These are phyloP conservation scores for Limosa lapponica DNA, from an alignment of 2,797 vertebrate species.

Conservation along the genomic window DNA sequence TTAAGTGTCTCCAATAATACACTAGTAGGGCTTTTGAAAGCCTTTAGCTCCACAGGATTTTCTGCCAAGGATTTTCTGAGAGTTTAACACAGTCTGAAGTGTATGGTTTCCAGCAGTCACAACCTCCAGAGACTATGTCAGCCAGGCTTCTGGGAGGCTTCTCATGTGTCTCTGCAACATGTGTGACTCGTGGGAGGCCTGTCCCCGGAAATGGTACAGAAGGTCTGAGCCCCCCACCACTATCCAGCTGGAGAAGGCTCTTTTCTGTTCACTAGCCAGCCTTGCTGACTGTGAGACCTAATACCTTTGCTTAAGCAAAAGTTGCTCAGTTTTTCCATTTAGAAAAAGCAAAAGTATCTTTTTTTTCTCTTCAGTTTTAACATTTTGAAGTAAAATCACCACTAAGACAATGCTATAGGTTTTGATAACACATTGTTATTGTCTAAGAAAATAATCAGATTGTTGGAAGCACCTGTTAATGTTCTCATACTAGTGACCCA, in stretches of 20 bases:
- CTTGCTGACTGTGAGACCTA: background rate
- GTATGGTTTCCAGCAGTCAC: background rate
- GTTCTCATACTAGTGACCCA: background rate
- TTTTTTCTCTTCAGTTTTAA: background rate
- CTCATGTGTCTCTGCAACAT: background rate
- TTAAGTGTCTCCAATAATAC: background rate
- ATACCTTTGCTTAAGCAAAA: background rate
- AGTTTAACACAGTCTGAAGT: background rate
- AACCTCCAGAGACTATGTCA: background rate
- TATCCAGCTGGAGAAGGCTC: background rate
- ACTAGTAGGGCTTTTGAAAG: background rate
- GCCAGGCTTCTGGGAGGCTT: background rate
- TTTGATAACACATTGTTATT: background rate
- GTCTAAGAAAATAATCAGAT: background rate
- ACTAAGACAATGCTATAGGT: background rate
- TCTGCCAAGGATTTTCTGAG: background rate
- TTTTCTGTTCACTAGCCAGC: background rate
- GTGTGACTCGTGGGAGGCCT: background rate
- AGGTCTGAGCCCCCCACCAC: background rate
- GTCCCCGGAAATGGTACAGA: background rate
- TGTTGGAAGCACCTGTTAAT: background rate
- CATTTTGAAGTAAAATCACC: background rate
- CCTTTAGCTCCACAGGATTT: background rate
- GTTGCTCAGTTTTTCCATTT: background rate
- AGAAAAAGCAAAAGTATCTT: background rate